Percentiles rank a stretch among this genome's conserved stretches.
Evolutionary conservation across 2,113 vertebrate genomes (phyloP).

Genomic region (Bos taurus): ARS-UCD2.0 NC_037331.1:57381001-57381500

Average conservation of each 20-base stretch:
- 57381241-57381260: neutral
- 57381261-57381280: neutral
- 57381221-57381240: neutral
- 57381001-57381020: neutral
- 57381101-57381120: neutral
- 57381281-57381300: neutral
- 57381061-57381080: neutral
- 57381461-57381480: neutral
- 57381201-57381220: neutral
- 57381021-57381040: neutral
- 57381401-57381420: neutral
- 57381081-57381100: neutral
- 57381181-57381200: conserved; percentile 34
- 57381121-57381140: neutral
- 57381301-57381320: neutral
- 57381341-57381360: neutral
- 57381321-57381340: fast-evolving
- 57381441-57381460: neutral
- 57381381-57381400: neutral
- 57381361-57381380: neutral
- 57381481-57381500: neutral
- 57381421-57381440: neutral
- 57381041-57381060: neutral
- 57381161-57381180: neutral
- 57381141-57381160: neutral